Base-by-base conservation (phyloP, 2,797 vertebrate species). In the Anguilla marmorata region DNA sequence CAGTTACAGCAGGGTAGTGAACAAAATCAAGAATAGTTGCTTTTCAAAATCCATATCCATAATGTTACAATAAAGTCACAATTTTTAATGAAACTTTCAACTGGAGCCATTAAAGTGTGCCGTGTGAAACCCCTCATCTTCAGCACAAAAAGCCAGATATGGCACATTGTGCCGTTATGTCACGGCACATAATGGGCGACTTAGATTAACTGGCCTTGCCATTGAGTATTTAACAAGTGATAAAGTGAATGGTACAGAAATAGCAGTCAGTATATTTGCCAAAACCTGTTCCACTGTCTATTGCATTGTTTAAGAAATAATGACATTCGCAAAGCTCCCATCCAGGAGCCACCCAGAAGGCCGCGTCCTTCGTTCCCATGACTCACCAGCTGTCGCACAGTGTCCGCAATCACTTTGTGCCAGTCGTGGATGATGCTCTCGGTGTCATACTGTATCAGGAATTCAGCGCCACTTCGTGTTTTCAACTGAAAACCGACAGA, bases 381-480 rank as follows among this genome's bases (percentile, higher is more conserved):
- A 90, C 93, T 95, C 89, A 98, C 98, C 94, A 96, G 93, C 80
- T 96, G 96, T 56, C 93, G 82, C 74, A 99, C 98, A 92, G 97
- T 97, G 92, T 98, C 96, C 2, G 89, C 1, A 84, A 99, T 95
- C 6, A 97, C 96, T 90, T 95, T 96, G 91, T 97, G 95, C 98
- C 98, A 99, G 89, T 97, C 96, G 0, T 0, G 86, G 92, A 98
- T 97, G 94, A 99, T 98, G 93, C 96, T 96, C 45, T 99, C 98
- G 0, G 97, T 99, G 89, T 99, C 98, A 0, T 99, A 98, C 93
- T 98, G 98, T 89, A 99, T 94, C 92, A 99, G 95, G 91, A 97
- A 99, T 92, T 99, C 98, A 0, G 96, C 95, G 0, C 97, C 97
- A 0, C 96, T 96, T 6, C 92, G 96, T 0, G 97, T 96, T 94